Conservation (phyloP, 2,888 invertebrate genomes). For the Chironomus tentans region DNA sequence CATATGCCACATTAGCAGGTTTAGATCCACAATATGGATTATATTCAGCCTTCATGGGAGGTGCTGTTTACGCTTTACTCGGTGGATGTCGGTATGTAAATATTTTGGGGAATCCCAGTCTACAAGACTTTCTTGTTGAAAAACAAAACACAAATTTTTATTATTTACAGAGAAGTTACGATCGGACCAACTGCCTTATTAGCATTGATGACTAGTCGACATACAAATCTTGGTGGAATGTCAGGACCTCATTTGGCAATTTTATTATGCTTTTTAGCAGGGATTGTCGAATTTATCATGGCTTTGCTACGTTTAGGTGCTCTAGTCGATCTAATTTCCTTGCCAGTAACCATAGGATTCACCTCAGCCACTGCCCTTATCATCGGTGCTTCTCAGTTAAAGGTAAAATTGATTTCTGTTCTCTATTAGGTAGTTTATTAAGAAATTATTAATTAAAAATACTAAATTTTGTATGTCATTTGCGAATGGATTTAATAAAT, state of each 20-base stretch:
- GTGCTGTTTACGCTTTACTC: constrained; percentile 81
- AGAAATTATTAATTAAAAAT: too few species aligned
- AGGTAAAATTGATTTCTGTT: constrained; percentile 41
- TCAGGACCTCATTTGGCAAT: constrained; percentile 67
- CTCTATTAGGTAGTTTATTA: too few species aligned
- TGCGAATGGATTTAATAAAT: too few species aligned
- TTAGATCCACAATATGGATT: constrained; percentile 87
- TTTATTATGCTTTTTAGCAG: constrained; percentile 72
- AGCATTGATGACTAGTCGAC: constrained; percentile 78
- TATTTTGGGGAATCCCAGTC: too few species aligned
- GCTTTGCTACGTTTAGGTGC: constrained; percentile 75
- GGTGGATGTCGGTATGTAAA: constrained; percentile 55
- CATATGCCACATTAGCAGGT: constrained; percentile 83
- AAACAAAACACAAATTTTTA: too few species aligned
- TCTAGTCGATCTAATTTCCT: constrained; percentile 79
- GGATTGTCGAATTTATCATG: constrained; percentile 71
- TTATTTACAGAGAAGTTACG: constrained; percentile 58
- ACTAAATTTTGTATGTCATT: too few species aligned
- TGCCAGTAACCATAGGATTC: constrained; percentile 82
- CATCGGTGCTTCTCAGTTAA: constrained; percentile 77
- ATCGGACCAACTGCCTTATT: constrained; percentile 90
- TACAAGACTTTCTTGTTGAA: too few species aligned
- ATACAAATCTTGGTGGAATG: constrained; percentile 39
- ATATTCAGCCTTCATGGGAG: constrained; percentile 90
- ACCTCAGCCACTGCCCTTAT: constrained; percentile 88